These are phyloP conservation scores for Pristis pectinata DNA, from an alignment of 2,797 vertebrate genomes.

Conservation along the genomic window DNA sequence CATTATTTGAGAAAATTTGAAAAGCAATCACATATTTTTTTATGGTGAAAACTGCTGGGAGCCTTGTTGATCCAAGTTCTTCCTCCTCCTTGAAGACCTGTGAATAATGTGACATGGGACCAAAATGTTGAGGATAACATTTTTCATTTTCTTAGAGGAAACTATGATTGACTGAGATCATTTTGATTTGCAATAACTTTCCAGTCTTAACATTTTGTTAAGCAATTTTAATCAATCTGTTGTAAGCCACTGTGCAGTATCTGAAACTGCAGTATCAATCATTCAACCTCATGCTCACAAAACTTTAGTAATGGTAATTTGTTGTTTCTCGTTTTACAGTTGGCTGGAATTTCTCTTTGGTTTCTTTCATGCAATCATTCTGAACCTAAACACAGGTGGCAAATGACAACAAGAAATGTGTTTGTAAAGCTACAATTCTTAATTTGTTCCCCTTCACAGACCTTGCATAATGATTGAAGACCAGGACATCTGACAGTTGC, in stretches of 20 bases:
- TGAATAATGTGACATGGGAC: neutral
- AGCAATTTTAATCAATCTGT: neutral
- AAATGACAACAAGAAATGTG: neutral
- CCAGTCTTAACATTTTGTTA: neutral
- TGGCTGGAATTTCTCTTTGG: neutral
- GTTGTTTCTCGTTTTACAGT: neutral
- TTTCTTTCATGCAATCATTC: neutral
- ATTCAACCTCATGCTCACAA: neutral
- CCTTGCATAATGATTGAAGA: neutral
- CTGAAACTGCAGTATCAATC: neutral
- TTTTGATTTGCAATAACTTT: slow-evolving; percentile 5
- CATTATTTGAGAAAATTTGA: no score
- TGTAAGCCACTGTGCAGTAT: neutral
- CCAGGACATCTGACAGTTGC: neutral
- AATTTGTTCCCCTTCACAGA: slow-evolving; percentile 12
- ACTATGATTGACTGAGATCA: neutral
- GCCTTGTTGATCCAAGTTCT: neutral
- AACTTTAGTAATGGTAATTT: neutral
- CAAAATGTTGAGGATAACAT: neutral
- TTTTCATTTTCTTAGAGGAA: neutral
- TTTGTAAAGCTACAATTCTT: neutral
- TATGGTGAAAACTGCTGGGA: neutral
- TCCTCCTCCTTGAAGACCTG: neutral
- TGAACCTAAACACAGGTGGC: neutral
- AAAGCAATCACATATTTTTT: neutral